A percentile compares a stretch with the other conserved stretches of the same genome.
Conservation (phyloP, 2,797 vertebrate species). For the Gallirallus australis region DNA sequence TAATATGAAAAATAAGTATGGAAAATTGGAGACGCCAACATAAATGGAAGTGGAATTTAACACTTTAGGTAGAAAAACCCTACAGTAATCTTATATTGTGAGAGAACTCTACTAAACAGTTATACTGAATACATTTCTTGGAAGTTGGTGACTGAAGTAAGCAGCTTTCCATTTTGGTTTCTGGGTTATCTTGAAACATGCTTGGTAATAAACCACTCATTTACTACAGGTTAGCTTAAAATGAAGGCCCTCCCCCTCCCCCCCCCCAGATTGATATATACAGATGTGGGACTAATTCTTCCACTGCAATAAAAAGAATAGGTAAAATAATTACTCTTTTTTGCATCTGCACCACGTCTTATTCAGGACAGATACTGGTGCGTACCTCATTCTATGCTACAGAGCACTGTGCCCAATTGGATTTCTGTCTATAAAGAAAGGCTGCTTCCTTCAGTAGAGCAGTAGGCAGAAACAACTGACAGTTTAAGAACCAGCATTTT, state of each 20-base stretch:
- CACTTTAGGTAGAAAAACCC: neutral
- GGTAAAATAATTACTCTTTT: neutral
- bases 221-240: neutral
- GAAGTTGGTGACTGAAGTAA: neutral
- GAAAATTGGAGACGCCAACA: neutral
- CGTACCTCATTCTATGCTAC: accelerated
- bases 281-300: neutral
- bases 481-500: neutral
- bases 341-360: neutral
- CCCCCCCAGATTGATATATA: neutral
- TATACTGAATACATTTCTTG: neutral
- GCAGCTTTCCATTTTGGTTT: neutral
- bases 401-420: neutral
- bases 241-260: neutral
- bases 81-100: neutral
- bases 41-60: neutral
- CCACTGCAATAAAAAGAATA: neutral
- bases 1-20: constrained; percentile 11
- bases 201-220: neutral
- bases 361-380: neutral
- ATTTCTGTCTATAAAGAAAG: neutral
- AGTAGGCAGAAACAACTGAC: neutral
- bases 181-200: neutral
- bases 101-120: neutral
- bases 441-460: neutral